Conservation (phyloP, 2,113 vertebrate genomes). For the Pimephales promelas region DNA sequence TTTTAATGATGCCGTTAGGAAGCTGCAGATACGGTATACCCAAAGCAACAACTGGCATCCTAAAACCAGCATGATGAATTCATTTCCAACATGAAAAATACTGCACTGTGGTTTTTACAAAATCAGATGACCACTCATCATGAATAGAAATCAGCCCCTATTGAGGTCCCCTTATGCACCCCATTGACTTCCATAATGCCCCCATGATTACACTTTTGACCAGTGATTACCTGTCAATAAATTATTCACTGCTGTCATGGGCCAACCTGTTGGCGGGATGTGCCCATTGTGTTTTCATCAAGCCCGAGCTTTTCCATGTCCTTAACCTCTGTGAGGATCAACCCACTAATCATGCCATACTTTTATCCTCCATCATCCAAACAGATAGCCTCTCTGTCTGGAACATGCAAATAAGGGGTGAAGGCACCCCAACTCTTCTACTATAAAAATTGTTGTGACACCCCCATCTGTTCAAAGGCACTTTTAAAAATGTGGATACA, state of each 20-base stretch:
- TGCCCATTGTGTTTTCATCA: constrained; percentile 24
- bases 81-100: background rate
- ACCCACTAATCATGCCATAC: constrained; percentile 28
- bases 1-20: background rate
- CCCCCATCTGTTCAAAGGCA: constrained; percentile 50
- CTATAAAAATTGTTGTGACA: constrained; percentile 44
- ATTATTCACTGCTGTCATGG: constrained; percentile 31
- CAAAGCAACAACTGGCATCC: constrained; percentile 2
- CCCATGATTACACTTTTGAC: constrained; percentile 52
- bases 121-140: constrained; percentile 49
- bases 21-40: background rate
- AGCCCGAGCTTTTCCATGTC: background rate
- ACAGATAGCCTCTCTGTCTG: constrained; percentile 40
- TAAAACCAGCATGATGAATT: constrained; percentile 5
- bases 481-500: constrained; percentile 13
- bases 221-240: constrained; percentile 47
- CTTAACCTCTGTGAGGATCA: constrained; percentile 29
- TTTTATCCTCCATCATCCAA: constrained; percentile 15
- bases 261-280: constrained; percentile 25
- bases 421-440: constrained; percentile 28
- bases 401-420: constrained; percentile 33
- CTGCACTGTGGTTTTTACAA: background rate
- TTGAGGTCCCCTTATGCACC: constrained; percentile 40
- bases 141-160: constrained; percentile 53
- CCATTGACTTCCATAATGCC: constrained; percentile 48